These are phyloP conservation scores for Terebella lapidaria DNA, from an alignment of 2,888 invertebrate genomes.

Conservation along the genomic window DNA sequence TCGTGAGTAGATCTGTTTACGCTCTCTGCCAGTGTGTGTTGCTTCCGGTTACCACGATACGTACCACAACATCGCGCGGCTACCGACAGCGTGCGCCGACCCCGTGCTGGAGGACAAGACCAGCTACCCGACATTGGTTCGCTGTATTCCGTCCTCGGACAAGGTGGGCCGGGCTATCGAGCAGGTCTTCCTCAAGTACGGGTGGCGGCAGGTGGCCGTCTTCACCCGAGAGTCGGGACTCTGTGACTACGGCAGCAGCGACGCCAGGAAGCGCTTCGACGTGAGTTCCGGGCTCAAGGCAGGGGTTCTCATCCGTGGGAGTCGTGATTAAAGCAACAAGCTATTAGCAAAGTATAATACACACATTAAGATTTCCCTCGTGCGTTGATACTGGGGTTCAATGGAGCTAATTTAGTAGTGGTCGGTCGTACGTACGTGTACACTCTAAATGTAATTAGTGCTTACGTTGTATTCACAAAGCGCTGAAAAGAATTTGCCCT, in stretches of 20 bases:
- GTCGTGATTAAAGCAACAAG: too few relatives aligned
- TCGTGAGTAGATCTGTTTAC: too few relatives aligned
- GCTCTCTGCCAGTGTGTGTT: background rate
- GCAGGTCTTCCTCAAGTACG: background rate
- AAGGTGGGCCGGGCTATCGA: background rate
- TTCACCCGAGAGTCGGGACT: background rate
- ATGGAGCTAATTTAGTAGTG: too few relatives aligned
- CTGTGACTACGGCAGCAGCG: background rate
- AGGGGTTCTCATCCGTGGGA: too few relatives aligned
- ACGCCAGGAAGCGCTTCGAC: background rate
- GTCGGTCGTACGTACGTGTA: too few relatives aligned
- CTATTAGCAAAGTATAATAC: too few relatives aligned
- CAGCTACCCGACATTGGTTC: background rate
- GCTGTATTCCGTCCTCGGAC: background rate
- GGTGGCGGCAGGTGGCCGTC: background rate
- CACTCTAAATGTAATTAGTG: too few relatives aligned
- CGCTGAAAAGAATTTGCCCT: too few relatives aligned
- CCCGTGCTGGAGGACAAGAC: background rate
- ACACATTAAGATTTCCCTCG: too few relatives aligned
- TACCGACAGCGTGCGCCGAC: background rate
- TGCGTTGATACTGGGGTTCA: too few relatives aligned
- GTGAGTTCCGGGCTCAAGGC: too few relatives aligned
- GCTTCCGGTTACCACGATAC: background rate
- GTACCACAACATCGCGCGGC: background rate
- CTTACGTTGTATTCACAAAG: too few relatives aligned